Evolutionary conservation across 2,113 vertebrate genomes (phyloP).

Genomic region (Poeciliopsis prolifica): DNA sequence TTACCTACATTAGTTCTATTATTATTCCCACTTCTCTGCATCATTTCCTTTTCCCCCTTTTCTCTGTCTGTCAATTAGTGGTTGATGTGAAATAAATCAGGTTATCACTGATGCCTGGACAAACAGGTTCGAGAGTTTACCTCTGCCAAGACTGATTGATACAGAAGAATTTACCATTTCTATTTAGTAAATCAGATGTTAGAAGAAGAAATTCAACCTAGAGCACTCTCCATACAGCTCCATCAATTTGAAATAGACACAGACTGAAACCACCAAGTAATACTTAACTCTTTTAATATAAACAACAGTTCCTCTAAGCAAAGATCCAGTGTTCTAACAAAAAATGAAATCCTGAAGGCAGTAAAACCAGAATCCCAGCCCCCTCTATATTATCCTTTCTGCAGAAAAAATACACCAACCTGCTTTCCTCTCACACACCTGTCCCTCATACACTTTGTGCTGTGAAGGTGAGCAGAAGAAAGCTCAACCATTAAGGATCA

Average conservation of each 20-base stretch:
- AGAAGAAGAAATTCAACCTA: too few relatives aligned
- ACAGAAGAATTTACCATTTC: too few relatives aligned
- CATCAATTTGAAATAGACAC: too few relatives aligned
- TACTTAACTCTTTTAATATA: neutral
- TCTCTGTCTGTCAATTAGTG: slow-evolving; percentile 66
- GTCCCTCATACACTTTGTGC: slow-evolving; percentile 60
- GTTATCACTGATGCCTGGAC: slow-evolving; percentile 49
- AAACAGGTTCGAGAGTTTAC: slow-evolving; percentile 1
- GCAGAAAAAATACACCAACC: slow-evolving; percentile 31
- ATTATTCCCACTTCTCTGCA: slow-evolving; percentile 42
- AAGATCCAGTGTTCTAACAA: neutral
- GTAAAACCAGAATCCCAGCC: neutral
- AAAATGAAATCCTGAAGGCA: too few relatives aligned
- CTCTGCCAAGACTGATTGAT: too few relatives aligned
- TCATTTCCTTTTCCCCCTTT: slow-evolving; percentile 71
- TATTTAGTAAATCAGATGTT: too few relatives aligned
- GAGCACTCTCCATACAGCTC: too few relatives aligned
- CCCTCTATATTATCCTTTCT: neutral
- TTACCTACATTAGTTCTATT: slow-evolving; percentile 55
- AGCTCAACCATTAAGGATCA: slow-evolving; percentile 17
- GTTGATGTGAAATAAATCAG: slow-evolving; percentile 69
- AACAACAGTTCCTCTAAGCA: neutral
- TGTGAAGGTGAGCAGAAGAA: slow-evolving; percentile 40
- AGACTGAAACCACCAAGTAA: too few relatives aligned
- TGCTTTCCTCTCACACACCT: slow-evolving; percentile 53